Evolutionary conservation across 2,888 invertebrate genomes (phyloP), one percentile per base, ranked within the genome.

Genomic region (Colletes collaris): DNA sequence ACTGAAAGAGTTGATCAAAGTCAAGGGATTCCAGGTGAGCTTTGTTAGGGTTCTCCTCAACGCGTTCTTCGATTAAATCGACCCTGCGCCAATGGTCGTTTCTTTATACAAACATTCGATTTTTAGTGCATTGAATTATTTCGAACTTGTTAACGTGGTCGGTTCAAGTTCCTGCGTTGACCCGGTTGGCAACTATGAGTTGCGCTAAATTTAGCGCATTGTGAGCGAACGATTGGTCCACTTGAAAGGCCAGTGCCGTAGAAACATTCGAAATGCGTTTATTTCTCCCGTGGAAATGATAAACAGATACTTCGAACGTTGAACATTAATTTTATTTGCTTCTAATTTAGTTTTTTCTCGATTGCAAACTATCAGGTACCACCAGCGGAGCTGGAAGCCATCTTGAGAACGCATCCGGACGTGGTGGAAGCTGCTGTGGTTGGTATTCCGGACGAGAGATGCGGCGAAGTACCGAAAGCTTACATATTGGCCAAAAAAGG

Each of bases 321-420:
- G 27, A 27, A 27, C 27, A 27, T 27, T 27, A 27, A 27, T 27
- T 27, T 27, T 27, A 27, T 27, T 27, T 27, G 27, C 27, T 27
- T 16, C 16, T 16, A 16, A 16, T 16, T 16, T 16, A 16, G 16
- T 16, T 16, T 16, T 16, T 16, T 16, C 16, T 27, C 27, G 27
- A 27, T 27, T 27, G 27, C 27, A 27, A 27, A 27, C 27, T 7
- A 0, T 2, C 95, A 97, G 95, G 98, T 98, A 7, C 95, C 98
- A 10, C 98, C 98, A 27, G 98, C 98, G 0, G 98, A 98, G 92
- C 92, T 98, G 40, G 98, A 98, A 92, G 95, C 94, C 66, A 89
- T 97, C 4, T 89, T 97, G 0, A 94, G 96, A 76, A 94, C 95
- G 58, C 96, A 97, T 92, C 96, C 97, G 0, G 95, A 94, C 40